Conservation (phyloP, 2,888 invertebrate genomes). For the Spodoptera picta region DNA sequence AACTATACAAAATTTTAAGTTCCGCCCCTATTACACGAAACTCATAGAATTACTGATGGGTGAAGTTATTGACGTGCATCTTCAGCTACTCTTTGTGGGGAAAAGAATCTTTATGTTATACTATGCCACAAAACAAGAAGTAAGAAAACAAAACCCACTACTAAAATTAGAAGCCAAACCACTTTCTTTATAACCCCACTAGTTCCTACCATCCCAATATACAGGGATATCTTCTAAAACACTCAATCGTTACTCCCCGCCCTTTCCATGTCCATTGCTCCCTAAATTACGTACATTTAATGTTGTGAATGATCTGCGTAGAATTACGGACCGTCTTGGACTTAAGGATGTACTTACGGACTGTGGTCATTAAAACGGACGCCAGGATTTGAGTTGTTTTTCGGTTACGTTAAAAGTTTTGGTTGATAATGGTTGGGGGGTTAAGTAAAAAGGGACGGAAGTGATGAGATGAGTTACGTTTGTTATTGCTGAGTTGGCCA, state of each 20-base stretch:
- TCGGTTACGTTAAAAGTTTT: neutral
- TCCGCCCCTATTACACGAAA: neutral
- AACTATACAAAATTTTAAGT: too few relatives aligned
- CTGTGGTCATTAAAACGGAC: constrained; percentile 61
- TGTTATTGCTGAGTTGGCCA: too few relatives aligned
- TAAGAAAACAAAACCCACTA: neutral
- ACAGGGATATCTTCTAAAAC: constrained; percentile 49
- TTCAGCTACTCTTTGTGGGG: too few relatives aligned
- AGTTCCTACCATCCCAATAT: constrained; percentile 23
- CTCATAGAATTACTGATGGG: too few relatives aligned
- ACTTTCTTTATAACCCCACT: constrained; percentile 15
- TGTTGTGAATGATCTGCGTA: constrained; percentile 70
- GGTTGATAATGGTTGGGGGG: too few relatives aligned
- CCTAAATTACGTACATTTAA: constrained; percentile 62
- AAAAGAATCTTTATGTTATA: too few relatives aligned
- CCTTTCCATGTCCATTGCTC: constrained; percentile 68
- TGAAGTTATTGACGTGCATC: too few relatives aligned
- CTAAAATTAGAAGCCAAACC: neutral
- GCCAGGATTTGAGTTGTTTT: constrained; percentile 47
- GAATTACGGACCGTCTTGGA: constrained; percentile 58
- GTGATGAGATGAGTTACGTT: too few relatives aligned
- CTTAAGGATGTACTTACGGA: constrained; percentile 54
- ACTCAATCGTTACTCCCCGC: constrained; percentile 60
- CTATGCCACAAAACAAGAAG: neutral
- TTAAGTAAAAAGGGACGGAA: too few relatives aligned